These are phyloP conservation scores for Corythaeola cristata DNA, from an alignment of 2,113 vertebrate genomes.

Conservation along the genomic window DNA sequence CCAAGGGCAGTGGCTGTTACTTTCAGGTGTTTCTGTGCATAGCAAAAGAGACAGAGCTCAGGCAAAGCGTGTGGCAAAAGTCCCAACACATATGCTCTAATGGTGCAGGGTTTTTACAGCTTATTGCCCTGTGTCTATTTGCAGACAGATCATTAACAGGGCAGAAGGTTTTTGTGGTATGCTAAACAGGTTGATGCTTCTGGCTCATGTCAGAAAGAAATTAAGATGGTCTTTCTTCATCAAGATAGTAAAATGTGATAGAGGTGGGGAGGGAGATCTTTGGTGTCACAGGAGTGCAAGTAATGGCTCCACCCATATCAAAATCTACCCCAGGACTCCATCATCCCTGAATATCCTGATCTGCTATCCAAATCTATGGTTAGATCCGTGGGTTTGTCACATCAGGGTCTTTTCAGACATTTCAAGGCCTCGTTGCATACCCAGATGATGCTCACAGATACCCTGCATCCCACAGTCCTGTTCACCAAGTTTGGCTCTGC, in stretches of 20 bases:
- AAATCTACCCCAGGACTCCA: not conserved
- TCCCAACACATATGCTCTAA: not conserved
- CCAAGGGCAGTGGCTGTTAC: not conserved
- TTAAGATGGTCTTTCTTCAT: not conserved
- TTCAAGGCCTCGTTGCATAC: not conserved
- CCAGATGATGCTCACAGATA: not conserved
- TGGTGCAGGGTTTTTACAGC: not conserved
- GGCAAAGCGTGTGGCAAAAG: not conserved
- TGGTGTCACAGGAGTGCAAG: not conserved
- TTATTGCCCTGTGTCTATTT: not conserved
- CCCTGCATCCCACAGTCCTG: accelerated
- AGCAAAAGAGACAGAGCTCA: not conserved
- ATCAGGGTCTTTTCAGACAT: not conserved
- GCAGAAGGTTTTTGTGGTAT: not conserved
- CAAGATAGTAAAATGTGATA: accelerated
- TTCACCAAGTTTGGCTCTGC: not conserved
- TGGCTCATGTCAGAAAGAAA: not conserved
- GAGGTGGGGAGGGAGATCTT: not conserved
- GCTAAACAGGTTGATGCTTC: not conserved
- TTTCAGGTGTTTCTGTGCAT: not conserved
- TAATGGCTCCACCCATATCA: not conserved
- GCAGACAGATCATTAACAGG: not conserved
- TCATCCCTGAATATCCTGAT: not conserved
- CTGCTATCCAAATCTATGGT: not conserved
- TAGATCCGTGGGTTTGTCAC: not conserved